Base-by-base conservation (phyloP, 1,140 invertebrate genomes). In the Ylistrum balloti region DNA sequence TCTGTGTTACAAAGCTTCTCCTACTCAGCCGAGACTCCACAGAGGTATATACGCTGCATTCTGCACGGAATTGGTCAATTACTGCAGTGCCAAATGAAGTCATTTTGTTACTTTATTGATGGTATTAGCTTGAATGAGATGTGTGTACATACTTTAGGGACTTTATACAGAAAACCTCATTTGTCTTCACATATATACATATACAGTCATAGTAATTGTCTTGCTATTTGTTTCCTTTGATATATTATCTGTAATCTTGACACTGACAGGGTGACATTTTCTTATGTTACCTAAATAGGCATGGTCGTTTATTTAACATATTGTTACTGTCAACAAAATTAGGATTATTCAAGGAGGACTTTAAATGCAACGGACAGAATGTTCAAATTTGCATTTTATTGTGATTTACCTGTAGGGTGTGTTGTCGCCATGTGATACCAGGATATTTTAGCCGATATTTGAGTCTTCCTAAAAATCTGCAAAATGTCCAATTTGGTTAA, bases 21-120 rank as follows among this genome's bases (percentile, higher is more conserved):
- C n/a, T n/a, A 28, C 22, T 28, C 22, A 74, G n/a, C 45, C 22
- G 45, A 11, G 56, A 74, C 56, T 28, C n/a, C 3, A 74, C 56
- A 1, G 20, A 28, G 35, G 13, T 74, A 74, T 74, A 74, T n/a
- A 28, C 56, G 22, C 56, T 74, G 56, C 3, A 28, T 74, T 74
- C 56, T n/a, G 56, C 56, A 74, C n/a, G 56, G 28, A 74, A 74
- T 74, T 28, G 56, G 56, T 74, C 56, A 74, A 74, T 74, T 74
- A 74, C 5, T 17, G n/a, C 5, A 28, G n/a, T 74, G 56, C 22
- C 56, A 74, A 74, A 74, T 74, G 56, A 74, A 74, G n/a, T 74
- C 9, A 7, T 28, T 74, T 74, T 28, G 56, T 5, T 74, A 74
- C 56, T 74, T 74, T 74, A n/a, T 9, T 74, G 56, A 28, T 2